phyloP scores from a whole-genome alignment of 2,888 invertebrate genomes.

The Uropetala carovei region DNA sequence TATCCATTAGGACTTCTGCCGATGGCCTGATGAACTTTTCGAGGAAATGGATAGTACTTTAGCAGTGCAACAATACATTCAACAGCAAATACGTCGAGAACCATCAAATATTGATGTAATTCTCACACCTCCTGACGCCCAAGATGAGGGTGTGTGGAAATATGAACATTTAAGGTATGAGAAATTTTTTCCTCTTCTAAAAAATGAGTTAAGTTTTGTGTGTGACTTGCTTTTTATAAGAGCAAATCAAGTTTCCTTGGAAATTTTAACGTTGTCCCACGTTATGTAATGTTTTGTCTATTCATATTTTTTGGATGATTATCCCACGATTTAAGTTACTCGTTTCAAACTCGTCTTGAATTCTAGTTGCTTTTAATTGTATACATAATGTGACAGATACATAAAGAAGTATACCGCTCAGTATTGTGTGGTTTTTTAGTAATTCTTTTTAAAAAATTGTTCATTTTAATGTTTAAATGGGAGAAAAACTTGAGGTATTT shows the following conservation, averaged over 20 bases:
- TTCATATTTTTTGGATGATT: no score
- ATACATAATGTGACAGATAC: no score
- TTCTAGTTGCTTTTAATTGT: no score
- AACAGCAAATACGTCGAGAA: conserved; percentile 96
- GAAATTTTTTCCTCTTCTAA: background rate
- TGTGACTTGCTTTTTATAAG: background rate
- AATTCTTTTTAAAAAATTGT: no score
- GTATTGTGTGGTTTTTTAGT: no score
- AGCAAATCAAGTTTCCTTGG: background rate
- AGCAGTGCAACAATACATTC: conserved; percentile 99
- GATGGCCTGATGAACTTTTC: conserved; percentile 98
- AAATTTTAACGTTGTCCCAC: no score
- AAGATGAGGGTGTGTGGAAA: conserved; percentile 99
- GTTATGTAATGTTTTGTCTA: no score
- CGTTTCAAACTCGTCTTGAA: no score
- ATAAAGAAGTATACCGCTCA: no score
- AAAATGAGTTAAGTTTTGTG: background rate
- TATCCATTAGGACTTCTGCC: conserved; percentile 89
- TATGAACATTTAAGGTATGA: conserved; percentile 95
- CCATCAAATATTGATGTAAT: conserved; percentile 96
- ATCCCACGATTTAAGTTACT: no score
- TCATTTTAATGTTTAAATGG: no score
- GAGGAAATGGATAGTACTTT: conserved; percentile 99
- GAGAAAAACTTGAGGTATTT: no score
- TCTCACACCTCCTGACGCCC: conserved; percentile 96